Evolutionary conservation across 2,888 invertebrate genomes (phyloP), one percentile per base, ranked within the genome.

Genomic region (Microctonus brassicae): DNA sequence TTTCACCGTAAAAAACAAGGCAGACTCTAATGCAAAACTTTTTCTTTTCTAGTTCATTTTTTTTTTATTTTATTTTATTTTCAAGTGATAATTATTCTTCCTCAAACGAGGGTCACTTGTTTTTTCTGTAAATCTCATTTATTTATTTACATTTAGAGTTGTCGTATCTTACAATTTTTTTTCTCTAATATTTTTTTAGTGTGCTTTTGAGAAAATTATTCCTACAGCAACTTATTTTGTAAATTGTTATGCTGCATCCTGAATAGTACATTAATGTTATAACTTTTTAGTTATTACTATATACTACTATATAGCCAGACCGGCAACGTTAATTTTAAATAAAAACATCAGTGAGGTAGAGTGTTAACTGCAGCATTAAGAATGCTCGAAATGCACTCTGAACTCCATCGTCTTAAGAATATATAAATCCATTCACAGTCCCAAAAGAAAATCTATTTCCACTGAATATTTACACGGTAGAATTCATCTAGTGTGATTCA

Each of bases 1-100:
- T 63, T 47, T 47, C 47, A 17, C 47, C 42, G 11, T 63, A 29
- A 52, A 29, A 63, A 47, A 63, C 42, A 52, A 24, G 42, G 26
- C 62, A 22, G 61, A n/a, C 29, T 24, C 39, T 1, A 52, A 47
- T 63, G 47, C 52, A 26, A 2, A 52, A 20, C 24, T 34, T 33
- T 60, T 17, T 6, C n/a, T 1, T n/a, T 26, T 36, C 10, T 36
- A 1, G 1, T 55, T 22, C 10, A 9, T 36, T 47, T 17, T 4
- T 17, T 4, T 7, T 47, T 47, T 47, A 17, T 47, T 4, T 17
- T 7, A 34, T 17, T 33, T 60, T 20, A 9, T 34, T 60, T 10
- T 39, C 29, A 1, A 13, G 29, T 17, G 63, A 47, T 47, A 63
- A 63, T 47, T 47, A 63, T 63, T 63, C 29, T 47, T 29, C 1